phyloP scores from a whole-genome alignment of 2,113 vertebrate species.

The Grus americana region DNA sequence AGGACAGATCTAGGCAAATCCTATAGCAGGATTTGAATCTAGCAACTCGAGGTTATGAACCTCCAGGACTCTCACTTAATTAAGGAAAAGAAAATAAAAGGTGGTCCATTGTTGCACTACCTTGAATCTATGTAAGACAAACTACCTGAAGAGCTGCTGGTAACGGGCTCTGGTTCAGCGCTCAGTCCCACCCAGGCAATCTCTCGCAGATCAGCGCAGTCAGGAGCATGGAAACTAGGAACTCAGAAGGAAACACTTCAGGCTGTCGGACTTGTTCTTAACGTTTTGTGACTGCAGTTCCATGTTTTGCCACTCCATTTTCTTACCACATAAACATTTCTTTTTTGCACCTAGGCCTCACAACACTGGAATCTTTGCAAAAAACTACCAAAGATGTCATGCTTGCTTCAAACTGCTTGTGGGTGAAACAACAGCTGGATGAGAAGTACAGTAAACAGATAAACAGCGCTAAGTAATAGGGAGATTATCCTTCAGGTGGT shows the following conservation, averaged over 20 bases:
- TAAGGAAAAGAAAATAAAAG: neutral
- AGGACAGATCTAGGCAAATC: neutral
- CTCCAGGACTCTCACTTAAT: neutral
- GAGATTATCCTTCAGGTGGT: neutral
- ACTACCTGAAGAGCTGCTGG: neutral
- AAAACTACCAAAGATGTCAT: neutral
- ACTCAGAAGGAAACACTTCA: neutral
- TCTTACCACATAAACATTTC: neutral
- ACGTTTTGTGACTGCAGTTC: neutral
- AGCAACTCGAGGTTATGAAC: neutral
- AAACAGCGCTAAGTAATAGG: neutral
- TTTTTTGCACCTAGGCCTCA: neutral
- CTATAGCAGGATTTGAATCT: neutral
- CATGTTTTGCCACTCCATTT: neutral
- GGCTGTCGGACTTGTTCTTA: neutral
- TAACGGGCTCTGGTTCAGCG: neutral
- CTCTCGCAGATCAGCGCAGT: neutral
- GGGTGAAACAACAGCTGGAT: neutral
- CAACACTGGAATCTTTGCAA: neutral
- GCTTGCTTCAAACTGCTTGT: neutral
- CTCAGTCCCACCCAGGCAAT: neutral
- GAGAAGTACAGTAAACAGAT: neutral
- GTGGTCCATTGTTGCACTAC: neutral
- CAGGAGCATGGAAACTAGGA: neutral
- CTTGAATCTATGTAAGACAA: neutral